Base-by-base conservation (phyloP, 1,140 invertebrate genomes). In the Drosophila tristis region DNA sequence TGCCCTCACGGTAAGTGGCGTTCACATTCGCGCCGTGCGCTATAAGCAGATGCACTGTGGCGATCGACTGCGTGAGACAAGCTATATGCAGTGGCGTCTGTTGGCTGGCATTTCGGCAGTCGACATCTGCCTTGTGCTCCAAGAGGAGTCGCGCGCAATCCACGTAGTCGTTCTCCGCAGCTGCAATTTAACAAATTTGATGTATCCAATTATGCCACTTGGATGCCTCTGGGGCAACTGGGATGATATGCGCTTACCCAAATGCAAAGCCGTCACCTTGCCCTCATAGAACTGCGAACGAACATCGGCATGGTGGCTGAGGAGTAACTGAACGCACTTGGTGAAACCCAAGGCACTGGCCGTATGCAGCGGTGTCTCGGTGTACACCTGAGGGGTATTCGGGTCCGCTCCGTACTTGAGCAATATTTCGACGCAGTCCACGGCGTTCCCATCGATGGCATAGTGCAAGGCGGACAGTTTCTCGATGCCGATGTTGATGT, bases 281-380 rank as follows among this genome's bases (percentile, higher is more conserved):
- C 93, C 94, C 8, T 93, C 81, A 0, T 96, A 96, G 47, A 95
- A 93, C 61, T 96, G 95, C 0, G 96, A 95, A 31, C 95, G 93
- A 2, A 96, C 95, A 77, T 97, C 96, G 4, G 96, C 96, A 16
- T 96, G 96, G 64, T 95, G 93, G 54, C 93, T 93, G 29, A 97
- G 92, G 2, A 97, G 92, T 16, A 97, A 80, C 80, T 95, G 94
- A 4, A 96, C 93, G 80, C 95, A 96, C 54, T 93, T 92, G 0
- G 94, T 92, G 29, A 94, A 94, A 8, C 96, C 96, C 35, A 96
- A 92, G 48, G 95, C 94, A 15, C 96, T 95, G 8, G 96, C 96
- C 4, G 97, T 95, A 72, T 97, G 97, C 4, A 98, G 90, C 0
- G 97, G 96, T 0, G 96, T 97, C 92, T 97, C 96, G 4, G 95